phyloP scores from a whole-genome alignment of 2,113 vertebrate genomes.

The Halichoerus grypus region DNA sequence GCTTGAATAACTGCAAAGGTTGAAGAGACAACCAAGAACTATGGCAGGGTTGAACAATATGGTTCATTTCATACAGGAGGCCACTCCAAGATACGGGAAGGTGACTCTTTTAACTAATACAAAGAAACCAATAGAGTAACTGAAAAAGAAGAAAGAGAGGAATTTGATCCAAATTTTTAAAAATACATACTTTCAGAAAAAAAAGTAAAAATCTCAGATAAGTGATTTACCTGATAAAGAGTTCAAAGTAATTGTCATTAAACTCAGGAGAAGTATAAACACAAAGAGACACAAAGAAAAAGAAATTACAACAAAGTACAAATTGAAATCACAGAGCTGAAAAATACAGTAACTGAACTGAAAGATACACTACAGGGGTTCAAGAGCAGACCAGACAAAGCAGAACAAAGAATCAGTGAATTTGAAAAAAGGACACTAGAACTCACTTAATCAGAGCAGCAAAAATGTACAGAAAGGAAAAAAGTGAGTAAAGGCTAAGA shows the following conservation, averaged over 20 bases:
- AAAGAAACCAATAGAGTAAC: background rate
- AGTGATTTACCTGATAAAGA: background rate
- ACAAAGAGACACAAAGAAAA: background rate
- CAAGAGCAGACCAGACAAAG: background rate
- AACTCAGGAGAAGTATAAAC: background rate
- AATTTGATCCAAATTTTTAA: background rate
- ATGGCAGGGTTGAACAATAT: background rate
- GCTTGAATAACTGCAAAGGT: background rate
- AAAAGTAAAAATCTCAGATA: background rate
- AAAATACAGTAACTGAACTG: background rate
- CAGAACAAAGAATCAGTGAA: background rate
- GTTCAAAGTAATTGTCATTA: background rate
- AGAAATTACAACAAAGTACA: background rate
- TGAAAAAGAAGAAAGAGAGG: background rate
- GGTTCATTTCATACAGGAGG: background rate
- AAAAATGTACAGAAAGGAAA: background rate
- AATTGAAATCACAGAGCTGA: background rate
- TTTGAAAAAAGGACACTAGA: background rate
- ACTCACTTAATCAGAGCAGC: background rate
- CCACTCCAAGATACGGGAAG: background rate
- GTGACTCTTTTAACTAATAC: background rate
- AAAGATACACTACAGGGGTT: background rate
- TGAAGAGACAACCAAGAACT: background rate
- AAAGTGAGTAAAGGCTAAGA: background rate
- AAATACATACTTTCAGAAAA: background rate